Evolutionary conservation across 2,113 vertebrate genomes (phyloP), one percentile per base, ranked within the genome.

Genomic region (Gambusia holbrooki): DNA sequence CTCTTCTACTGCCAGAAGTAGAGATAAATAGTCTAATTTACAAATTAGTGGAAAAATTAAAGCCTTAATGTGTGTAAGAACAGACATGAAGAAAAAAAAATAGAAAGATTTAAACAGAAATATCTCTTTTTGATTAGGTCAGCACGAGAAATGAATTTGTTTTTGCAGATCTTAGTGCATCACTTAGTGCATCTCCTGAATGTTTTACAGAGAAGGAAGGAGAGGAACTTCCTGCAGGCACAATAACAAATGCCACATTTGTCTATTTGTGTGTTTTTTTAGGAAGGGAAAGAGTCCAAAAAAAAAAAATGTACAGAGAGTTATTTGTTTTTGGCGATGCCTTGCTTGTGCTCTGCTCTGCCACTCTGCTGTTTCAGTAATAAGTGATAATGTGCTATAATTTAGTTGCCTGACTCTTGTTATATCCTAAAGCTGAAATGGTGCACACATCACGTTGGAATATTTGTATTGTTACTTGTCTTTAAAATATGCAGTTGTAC

Each of bases 381-480:
- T 85, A 88, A 92, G 88, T 76, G 85, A 62, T 37, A 67, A 86
- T 91, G 66, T 80, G 70, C 67, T 81, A 65, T 85, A 63, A 83
- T 83, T 77, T 76, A 68, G 77, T 79, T 86, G 81, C 81, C 85
- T 81, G 85, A 84, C 75, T 83, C 81, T 62, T 75, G 60, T 82
- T 88, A 66, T 66, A 75, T 65, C 15, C 75, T 70, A 45, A 68
- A 54, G 17, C 48, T 51, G 45, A 51, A 5, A 1, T 51, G 45
- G 17, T 19, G 19, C 6, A 25, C 22, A 22, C 22, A 54, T 54
- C 48, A 19, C 6, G 48, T 22, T 54, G 6, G 48, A 22, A 54
- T 8, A 42, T 5, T 5, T 25, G 48, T 25, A 54, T 22, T 25
- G 7, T 54, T 19, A 22, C 22, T 19, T 8, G 6, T 22, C 22